Percentiles rank a stretch among this genome's conserved stretches.
Conservation (phyloP, 1,140 invertebrate genomes). For the Sesamia nonagrioides region DNA sequence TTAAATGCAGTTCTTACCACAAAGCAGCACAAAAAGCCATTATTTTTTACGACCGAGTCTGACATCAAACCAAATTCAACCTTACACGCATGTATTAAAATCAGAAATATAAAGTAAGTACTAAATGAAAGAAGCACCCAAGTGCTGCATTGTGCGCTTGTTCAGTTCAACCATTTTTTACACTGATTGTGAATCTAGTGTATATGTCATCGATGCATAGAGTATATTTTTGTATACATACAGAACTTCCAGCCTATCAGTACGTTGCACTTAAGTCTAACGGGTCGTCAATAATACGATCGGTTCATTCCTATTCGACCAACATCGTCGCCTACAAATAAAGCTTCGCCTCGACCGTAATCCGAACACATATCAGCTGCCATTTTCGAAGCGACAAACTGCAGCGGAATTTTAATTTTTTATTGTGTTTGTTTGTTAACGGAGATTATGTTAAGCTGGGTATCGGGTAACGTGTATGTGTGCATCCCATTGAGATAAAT, state of each 20-base stretch:
- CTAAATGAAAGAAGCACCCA: too few relatives aligned
- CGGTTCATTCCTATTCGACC: slow-evolving; percentile 34
- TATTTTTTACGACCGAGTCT: too few relatives aligned
- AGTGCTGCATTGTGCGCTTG: too few relatives aligned
- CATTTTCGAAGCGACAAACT: slow-evolving; percentile 35
- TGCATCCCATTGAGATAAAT: neutral
- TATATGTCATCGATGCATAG: too few relatives aligned
- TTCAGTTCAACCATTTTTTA: too few relatives aligned
- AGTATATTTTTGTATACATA: too few relatives aligned
- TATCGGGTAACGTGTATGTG: neutral
- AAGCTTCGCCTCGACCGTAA: slow-evolving; percentile 23
- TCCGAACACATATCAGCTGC: slow-evolving; percentile 35
- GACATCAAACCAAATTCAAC: too few relatives aligned
- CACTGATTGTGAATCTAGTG: too few relatives aligned
- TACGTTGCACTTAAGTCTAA: slow-evolving; percentile 17
- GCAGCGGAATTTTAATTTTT: slow-evolving; percentile 41
- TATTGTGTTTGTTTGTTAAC: slow-evolving; percentile 19
- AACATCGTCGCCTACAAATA: slow-evolving; percentile 33
- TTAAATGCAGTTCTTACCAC: too few relatives aligned
- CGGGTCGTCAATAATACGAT: slow-evolving; percentile 19
- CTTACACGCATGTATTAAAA: too few relatives aligned
- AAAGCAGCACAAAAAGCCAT: too few relatives aligned
- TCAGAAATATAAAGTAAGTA: too few relatives aligned
- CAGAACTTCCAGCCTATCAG: neutral
- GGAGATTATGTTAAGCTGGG: neutral